These are phyloP conservation scores for Pelodytes ibericus DNA, from an alignment of 2,797 vertebrate genomes.

Conservation along the genomic window DNA sequence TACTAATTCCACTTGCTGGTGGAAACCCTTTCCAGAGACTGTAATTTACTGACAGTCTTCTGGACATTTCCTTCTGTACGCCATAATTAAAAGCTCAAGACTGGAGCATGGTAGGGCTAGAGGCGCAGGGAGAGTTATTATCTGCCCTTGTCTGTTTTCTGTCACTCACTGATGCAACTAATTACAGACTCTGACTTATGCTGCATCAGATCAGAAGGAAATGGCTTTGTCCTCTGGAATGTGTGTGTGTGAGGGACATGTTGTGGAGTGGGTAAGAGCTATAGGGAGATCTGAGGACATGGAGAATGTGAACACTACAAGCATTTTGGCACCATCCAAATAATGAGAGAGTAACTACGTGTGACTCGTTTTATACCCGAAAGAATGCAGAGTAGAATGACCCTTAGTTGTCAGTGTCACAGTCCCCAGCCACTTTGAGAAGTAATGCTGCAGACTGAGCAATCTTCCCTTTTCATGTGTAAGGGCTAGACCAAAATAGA, in stretches of 20 bases:
- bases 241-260: not conserved
- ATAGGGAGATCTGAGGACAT: constrained; percentile 1
- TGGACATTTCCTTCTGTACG: too few species aligned
- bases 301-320: not conserved
- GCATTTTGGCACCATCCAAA: too few species aligned
- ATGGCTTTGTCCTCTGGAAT: constrained; percentile 38
- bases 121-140: constrained; percentile 3
- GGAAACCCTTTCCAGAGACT: too few species aligned
- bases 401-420: too few species aligned
- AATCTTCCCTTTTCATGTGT: too few species aligned
- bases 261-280: not conserved
- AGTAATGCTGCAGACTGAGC: too few species aligned
- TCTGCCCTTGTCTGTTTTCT: constrained; percentile 37
- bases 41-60: not conserved
- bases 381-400: too few species aligned
- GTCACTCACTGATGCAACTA: constrained; percentile 41
- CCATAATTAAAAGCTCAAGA: not conserved
- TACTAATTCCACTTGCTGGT: too few species aligned
- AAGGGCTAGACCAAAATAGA: too few species aligned
- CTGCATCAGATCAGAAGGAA: constrained; percentile 38
- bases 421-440: too few species aligned
- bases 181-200: constrained; percentile 41
- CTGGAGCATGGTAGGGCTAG: not conserved
- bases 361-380: too few species aligned
- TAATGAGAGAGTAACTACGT: too few species aligned